Base-by-base conservation (phyloP, 2,113 vertebrate species). In the Ariopsis seemanni region DNA sequence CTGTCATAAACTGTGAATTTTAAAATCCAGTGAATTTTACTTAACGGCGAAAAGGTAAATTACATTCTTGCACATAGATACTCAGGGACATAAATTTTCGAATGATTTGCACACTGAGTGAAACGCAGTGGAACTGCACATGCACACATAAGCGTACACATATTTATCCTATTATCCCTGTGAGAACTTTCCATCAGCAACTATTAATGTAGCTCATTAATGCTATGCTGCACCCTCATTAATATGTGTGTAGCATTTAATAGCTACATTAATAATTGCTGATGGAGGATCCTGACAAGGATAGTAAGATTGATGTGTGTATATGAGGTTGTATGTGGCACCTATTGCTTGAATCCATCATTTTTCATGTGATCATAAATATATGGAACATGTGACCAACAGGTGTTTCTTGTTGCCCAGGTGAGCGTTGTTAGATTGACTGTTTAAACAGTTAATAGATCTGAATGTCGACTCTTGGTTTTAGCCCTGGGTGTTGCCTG, bases 1-100 rank as follows among this genome's bases (percentile, higher is more conserved):
- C 60, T 78, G 55, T 80, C 48, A 72, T 7, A 75, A 50, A 48
- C 1, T 48, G 71, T 85, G 65, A 67, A 25, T 89, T 75, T 42
- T 42, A 42, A 42, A 42, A 42, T 42, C 42, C 42, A 42, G 42
- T 42, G 42, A 42, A 42, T 42, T 42, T 42, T 42, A 42, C 42
- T 42, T 42, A 42, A 42, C 4, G 42, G 42, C 50, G 65, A 69
- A 77, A 53, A 52, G 25, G 55, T 58, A 27, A 77, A 86, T 86
- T 84, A 63, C 25, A 48, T 55, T 42, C 71, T 53, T 20, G 67
- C 27, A 34, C 65, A 72, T 34, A 55, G 53, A 42, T 22, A 87
- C 30, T 20, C 34, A 34, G 85, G n/a, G 25, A 62, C 7, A 50
- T 4, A 22, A 75, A 55, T 42, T 25, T 30, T 12, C 17, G 55